phyloP scores from a whole-genome alignment of 2,797 vertebrate genomes.

The Melanotaenia trifasciata region DNA sequence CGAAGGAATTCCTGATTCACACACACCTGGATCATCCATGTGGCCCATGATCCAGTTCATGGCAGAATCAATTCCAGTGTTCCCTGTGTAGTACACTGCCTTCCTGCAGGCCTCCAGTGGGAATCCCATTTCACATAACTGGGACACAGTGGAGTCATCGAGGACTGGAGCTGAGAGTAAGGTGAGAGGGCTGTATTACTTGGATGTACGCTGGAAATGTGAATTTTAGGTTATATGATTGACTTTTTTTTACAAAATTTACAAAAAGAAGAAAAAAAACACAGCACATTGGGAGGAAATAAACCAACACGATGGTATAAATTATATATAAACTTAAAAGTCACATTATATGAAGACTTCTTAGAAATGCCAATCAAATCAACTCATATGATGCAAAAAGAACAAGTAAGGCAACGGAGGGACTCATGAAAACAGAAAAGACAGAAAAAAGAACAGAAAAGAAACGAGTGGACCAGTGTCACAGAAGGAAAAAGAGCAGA shows the following conservation, averaged over 20 bases:
- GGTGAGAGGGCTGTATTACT: slow-evolving; percentile 48
- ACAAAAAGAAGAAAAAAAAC: not conserved
- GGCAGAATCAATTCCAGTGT: slow-evolving; percentile 94
- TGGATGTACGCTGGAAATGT: slow-evolving; percentile 4
- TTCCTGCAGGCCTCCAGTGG: slow-evolving; percentile 97
- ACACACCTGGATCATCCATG: slow-evolving; percentile 97
- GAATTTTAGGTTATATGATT: not conserved
- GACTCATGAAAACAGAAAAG: slow-evolving; percentile 61
- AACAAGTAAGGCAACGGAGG: slow-evolving; percentile 59
- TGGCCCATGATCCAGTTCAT: slow-evolving; percentile 99
- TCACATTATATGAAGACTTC: not conserved
- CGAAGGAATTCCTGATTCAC: slow-evolving; percentile 4
- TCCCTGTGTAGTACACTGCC: slow-evolving; percentile 97
- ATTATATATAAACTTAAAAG: not conserved
- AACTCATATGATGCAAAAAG: slow-evolving; percentile 17
- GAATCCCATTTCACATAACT: slow-evolving; percentile 98
- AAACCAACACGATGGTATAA: not conserved
- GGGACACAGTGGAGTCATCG: slow-evolving; percentile 95
- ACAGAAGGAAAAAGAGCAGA: slow-evolving; percentile 64
- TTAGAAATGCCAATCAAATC: slow-evolving; percentile 26
- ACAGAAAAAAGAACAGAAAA: slow-evolving; percentile 48
- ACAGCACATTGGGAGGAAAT: not conserved
- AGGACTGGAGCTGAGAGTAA: slow-evolving; percentile 90
- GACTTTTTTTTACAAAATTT: fast-evolving
- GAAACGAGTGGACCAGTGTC: slow-evolving; percentile 46